Evolutionary conservation across 2,797 vertebrate genomes (phyloP), one percentile per base, ranked within the genome.

Genomic region (Alauda arvensis): DNA sequence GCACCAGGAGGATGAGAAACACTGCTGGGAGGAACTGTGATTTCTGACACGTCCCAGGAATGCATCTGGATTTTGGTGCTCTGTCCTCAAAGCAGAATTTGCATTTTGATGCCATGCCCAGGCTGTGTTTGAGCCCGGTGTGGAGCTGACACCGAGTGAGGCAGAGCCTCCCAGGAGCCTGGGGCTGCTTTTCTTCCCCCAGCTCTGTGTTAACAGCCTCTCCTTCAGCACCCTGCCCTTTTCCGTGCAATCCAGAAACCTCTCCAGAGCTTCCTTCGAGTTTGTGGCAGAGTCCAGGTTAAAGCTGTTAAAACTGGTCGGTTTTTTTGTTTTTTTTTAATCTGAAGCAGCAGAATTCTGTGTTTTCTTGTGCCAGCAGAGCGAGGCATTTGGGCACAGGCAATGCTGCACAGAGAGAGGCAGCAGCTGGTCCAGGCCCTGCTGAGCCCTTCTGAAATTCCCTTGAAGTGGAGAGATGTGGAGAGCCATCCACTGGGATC

Each of bases 401-500:
- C 74, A 48, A 0, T 0, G 5, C 6, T n/a, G 51, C 43, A 7
- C 23, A 4, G 57, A 19, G 55, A 55, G 60, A 39, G 55, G 37
- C 57, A 68, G 57, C 77, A 86, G 87, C 70, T 90, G 90, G 56
- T 57, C 53, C 83, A 53, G 53, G 69, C 40, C 61, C 75, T 48
- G 10, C 11, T 1, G 43, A 48, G 40, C 24, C 75, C 83, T 77
- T 77, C 49, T 7, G 13, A 5, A 77, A 40, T 82, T 88, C 68
- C 78, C 78, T 81, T 84, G 83, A 91, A 85, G 85, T 59, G 80
- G 40, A 79, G 69, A 10, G 56, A 40, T 43, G 56, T 57, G 63
- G 79, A 93, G 87, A 89, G 80, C 61, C 89, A 46, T 91, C 87
- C 79, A 3, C 85, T 59, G 76, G 78, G 76, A 87, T 88, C 84